These are phyloP conservation scores for Thymelicus acteon DNA, from an alignment of 2,888 invertebrate genomes.

Conservation along the genomic window DNA sequence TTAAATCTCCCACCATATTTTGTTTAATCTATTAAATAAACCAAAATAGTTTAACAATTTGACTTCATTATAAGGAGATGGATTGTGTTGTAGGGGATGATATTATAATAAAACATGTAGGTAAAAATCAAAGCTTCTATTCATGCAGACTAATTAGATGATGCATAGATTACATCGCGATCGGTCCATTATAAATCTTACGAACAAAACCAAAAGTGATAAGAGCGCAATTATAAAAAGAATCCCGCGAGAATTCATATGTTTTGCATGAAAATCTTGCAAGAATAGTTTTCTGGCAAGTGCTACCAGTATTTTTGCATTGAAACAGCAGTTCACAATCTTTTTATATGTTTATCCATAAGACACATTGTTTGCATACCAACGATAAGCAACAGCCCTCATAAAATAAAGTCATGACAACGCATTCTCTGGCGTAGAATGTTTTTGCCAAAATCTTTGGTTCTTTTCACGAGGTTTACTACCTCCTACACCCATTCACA, in stretches of 20 bases:
- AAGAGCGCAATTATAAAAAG: constrained; percentile 4
- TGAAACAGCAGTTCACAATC: constrained; percentile 15
- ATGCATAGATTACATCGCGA: background rate
- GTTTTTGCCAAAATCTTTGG: background rate
- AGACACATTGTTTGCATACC: constrained; percentile 10
- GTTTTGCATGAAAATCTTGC: constrained; percentile 7
- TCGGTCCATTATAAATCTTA: constrained; percentile 18
- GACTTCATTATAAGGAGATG: too few relatives aligned
- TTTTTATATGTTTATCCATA: constrained; percentile 13
- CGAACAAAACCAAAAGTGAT: constrained; percentile 13
- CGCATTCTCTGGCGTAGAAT: background rate
- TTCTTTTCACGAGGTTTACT: background rate
- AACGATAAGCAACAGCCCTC: constrained; percentile 15
- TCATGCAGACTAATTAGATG: too few relatives aligned
- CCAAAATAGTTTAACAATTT: too few relatives aligned
- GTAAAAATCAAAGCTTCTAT: too few relatives aligned
- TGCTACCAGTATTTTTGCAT: constrained; percentile 11
- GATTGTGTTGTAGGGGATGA: too few relatives aligned
- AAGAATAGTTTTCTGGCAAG: constrained; percentile 14
- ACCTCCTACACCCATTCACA: background rate
- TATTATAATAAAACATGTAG: too few relatives aligned
- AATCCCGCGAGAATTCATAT: constrained; percentile 3
- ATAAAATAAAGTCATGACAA: constrained; percentile 13
- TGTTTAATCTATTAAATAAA: too few relatives aligned
- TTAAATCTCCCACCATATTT: too few relatives aligned